phyloP scores from a whole-genome alignment of 2,113 vertebrate species.

The Hippopotamus amphibius region DNA sequence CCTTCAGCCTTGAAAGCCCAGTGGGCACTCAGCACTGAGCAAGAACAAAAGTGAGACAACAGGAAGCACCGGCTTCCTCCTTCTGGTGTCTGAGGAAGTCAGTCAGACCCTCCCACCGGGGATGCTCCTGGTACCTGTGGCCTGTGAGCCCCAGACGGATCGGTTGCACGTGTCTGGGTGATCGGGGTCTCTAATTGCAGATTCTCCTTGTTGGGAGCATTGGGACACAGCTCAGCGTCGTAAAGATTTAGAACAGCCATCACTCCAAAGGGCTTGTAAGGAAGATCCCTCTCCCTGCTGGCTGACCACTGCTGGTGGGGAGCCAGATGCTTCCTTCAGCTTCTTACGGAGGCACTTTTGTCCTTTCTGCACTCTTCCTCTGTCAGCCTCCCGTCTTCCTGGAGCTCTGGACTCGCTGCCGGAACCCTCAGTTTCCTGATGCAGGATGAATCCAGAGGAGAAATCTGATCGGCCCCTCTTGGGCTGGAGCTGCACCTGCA shows the following conservation, averaged over 20 bases:
- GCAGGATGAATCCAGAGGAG: background rate
- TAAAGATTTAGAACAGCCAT: background rate
- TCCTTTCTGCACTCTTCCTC: background rate
- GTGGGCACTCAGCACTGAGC: background rate
- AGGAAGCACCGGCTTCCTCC: constrained; percentile 40
- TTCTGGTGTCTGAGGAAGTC: background rate
- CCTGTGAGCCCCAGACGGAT: accelerated
- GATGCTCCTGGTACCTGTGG: background rate
- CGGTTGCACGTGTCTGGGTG: background rate
- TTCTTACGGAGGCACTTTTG: background rate
- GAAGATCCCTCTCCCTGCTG: background rate
- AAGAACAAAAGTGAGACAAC: background rate
- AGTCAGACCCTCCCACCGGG: background rate
- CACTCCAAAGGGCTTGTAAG: background rate
- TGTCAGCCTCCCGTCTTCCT: background rate
- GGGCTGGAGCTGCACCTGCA: background rate
- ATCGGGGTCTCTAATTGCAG: background rate
- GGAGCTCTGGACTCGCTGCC: no score
- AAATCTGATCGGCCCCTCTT: background rate
- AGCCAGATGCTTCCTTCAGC: background rate
- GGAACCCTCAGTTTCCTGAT: background rate
- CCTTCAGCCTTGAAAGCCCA: background rate
- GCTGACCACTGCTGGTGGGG: background rate
- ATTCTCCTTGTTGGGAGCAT: background rate
- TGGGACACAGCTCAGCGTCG: background rate